A percentile compares a stretch with the other conserved stretches of the same genome.
Conservation (phyloP, 2,888 invertebrate genomes). For the Drosophila meridiana region DNA sequence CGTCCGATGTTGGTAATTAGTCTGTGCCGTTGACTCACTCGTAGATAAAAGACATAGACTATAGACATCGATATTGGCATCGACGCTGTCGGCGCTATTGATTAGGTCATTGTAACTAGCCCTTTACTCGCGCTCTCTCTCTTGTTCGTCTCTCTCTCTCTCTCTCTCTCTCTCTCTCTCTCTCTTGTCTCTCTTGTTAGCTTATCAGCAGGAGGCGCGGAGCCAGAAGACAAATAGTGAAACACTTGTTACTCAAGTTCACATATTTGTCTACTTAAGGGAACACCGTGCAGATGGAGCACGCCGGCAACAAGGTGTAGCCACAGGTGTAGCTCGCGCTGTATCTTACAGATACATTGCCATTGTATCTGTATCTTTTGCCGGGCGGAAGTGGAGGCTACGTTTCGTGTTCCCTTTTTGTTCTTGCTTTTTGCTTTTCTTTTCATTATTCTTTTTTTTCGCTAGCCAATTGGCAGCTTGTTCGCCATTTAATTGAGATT, state of each 20-base stretch:
- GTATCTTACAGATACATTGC: slow-evolving; percentile 5
- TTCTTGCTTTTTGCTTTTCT: neutral
- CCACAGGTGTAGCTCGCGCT: slow-evolving; percentile 52
- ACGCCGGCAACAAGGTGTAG: slow-evolving; percentile 33
- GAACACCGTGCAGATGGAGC: slow-evolving; percentile 17
- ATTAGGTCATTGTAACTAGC: slow-evolving; percentile 28
- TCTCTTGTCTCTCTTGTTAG: neutral
- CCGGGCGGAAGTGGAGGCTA: slow-evolving; percentile 37
- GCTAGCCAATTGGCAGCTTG: slow-evolving; percentile 57
- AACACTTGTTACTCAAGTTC: slow-evolving; percentile 74
- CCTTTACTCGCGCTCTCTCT: neutral
- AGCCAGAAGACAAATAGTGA: slow-evolving; percentile 47
- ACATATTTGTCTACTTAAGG: slow-evolving; percentile 59
- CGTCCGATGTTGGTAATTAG: slow-evolving; percentile 33
- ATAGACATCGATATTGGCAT: slow-evolving; percentile 13
- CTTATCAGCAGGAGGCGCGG: slow-evolving; percentile 44
- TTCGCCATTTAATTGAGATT: slow-evolving; percentile 69
- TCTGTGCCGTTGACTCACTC: slow-evolving; percentile 24
- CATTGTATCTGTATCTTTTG: slow-evolving; percentile 7
- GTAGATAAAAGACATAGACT: slow-evolving; percentile 36
- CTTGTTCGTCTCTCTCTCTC: neutral
- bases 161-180: neutral
- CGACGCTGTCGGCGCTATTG: slow-evolving; percentile 56
- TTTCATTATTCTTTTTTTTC: neutral
- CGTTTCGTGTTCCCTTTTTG: slow-evolving; percentile 18